These are phyloP conservation scores for Tursiops truncatus DNA, from an alignment of 2,113 vertebrate species.

Conservation along the genomic window DNA sequence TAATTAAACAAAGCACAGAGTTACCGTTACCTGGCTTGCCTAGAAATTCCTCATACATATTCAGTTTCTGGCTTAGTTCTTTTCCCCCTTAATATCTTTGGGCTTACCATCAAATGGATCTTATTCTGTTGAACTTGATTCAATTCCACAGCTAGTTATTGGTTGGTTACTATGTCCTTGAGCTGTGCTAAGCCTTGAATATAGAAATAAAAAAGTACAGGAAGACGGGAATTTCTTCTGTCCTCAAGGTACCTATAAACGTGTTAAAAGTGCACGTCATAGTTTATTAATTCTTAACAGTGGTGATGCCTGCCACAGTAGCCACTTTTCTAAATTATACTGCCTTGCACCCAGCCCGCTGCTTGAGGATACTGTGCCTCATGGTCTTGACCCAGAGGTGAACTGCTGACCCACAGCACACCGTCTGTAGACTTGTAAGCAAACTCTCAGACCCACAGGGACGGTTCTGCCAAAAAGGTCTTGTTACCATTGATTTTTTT, in stretches of 20 bases:
- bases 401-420: background rate
- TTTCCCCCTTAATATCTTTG: background rate
- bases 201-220: background rate
- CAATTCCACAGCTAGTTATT: background rate
- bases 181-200: background rate
- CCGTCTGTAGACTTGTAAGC: background rate
- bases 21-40: background rate
- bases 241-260: background rate
- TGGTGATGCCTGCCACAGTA: background rate
- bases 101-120: background rate
- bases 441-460: background rate
- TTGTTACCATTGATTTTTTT: background rate
- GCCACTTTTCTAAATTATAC: background rate
- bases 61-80: background rate
- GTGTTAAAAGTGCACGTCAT: background rate
- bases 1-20: background rate
- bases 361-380: background rate
- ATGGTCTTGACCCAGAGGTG: background rate
- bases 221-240: background rate
- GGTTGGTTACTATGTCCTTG: background rate
- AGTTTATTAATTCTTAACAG: background rate
- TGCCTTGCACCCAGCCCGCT: background rate
- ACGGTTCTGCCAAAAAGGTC: background rate
- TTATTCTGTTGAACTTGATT: background rate
- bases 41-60: background rate